Evolutionary conservation across 2,113 vertebrate species (phyloP).

Genomic region (Nesoenas mayeri): DNA sequence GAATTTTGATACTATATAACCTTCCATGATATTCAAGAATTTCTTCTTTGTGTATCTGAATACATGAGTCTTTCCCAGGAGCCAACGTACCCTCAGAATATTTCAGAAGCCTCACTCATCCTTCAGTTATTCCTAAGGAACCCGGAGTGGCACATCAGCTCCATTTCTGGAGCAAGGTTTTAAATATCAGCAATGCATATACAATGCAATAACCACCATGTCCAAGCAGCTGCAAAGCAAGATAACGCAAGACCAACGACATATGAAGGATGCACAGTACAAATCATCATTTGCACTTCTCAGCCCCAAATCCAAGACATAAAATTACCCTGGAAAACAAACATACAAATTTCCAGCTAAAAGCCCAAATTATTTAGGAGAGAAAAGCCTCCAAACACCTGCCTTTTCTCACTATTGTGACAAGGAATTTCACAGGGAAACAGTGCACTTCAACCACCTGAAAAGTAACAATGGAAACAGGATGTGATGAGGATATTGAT

Average conservation of each 20-base stretch:
- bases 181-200: not conserved
- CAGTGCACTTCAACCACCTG: not conserved
- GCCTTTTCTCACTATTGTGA: constrained; percentile 40
- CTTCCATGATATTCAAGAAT: not conserved
- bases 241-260: not conserved
- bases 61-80: not conserved
- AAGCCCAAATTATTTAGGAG: not conserved
- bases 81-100: not conserved
- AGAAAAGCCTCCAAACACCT: constrained; percentile 9
- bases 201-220: not conserved
- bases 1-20: not conserved
- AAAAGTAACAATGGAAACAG: constrained; percentile 48
- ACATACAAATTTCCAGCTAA: not conserved
- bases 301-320: not conserved
- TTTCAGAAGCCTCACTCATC: not conserved
- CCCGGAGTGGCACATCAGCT: not conserved
- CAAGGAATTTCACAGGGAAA: constrained; percentile 37
- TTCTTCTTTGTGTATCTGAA: not conserved
- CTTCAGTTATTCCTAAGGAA: not conserved
- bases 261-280: not conserved
- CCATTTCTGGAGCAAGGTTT: not conserved
- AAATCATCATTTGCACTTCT: not conserved
- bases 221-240: not conserved
- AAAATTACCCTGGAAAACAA: not conserved
- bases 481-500: not conserved